Conservation (phyloP, 2,888 invertebrate genomes). For the Ormyrus nitidulus region DNA sequence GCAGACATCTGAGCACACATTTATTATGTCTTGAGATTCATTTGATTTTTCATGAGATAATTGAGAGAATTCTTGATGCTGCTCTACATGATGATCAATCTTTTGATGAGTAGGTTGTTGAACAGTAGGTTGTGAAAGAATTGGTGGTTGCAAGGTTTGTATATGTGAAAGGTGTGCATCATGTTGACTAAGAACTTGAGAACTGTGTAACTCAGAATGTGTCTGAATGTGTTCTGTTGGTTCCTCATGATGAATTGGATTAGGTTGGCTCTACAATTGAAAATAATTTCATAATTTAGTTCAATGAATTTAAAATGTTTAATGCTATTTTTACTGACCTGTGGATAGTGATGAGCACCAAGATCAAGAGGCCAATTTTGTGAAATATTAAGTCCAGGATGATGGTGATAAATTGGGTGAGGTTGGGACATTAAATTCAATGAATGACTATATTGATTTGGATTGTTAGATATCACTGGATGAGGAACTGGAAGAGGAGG, state of each 20-base stretch:
- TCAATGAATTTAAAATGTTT: neutral
- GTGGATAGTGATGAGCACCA: conserved; percentile 68
- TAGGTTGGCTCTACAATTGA: conserved; percentile 61
- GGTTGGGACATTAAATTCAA: conserved; percentile 62
- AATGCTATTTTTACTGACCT: conserved; percentile 61
- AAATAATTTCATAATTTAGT: neutral
- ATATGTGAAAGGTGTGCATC: conserved; percentile 65
- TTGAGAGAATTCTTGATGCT: conserved; percentile 41
- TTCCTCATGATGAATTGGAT: conserved; percentile 59
- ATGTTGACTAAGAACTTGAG: conserved; percentile 58
- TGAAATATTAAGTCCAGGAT: conserved; percentile 65
- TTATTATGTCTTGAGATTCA: conserved; percentile 51
- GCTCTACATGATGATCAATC: conserved; percentile 57
- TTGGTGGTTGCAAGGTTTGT: conserved; percentile 61
- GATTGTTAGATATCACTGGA: conserved; percentile 56
- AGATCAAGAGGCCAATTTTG: conserved; percentile 73
- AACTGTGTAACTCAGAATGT: conserved; percentile 61
- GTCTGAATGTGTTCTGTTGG: conserved; percentile 56
- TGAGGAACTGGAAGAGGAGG: conserved; percentile 41
- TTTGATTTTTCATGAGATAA: conserved; percentile 40
- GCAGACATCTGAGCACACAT: conserved; percentile 60
- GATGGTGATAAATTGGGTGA: conserved; percentile 65
- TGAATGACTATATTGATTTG: conserved; percentile 63
- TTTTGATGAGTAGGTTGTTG: conserved; percentile 58
- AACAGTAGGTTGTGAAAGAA: conserved; percentile 56